Evolutionary conservation across 1,140 invertebrate genomes (phyloP).

Genomic region (Hirudo medicinalis): DNA sequence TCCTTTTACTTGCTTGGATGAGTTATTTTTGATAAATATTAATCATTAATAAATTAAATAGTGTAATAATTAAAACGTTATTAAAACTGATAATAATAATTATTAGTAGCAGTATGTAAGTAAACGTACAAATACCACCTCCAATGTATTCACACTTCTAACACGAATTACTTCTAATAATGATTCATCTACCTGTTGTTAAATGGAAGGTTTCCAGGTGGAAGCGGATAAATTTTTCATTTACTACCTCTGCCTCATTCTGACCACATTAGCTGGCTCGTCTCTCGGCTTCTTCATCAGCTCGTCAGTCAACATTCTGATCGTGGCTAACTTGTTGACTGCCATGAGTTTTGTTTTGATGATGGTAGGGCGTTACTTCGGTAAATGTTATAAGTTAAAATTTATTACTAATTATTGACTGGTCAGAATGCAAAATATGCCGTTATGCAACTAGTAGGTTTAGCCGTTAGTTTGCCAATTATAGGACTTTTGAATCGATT

Average conservation of each 20-base stretch:
- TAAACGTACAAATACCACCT: conserved; percentile 29
- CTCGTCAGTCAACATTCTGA: conserved; percentile 31
- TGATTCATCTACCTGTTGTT: conserved; percentile 35
- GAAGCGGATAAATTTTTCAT: conserved; percentile 33
- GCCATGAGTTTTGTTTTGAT: conserved; percentile 37
- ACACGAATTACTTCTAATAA: too few relatives aligned
- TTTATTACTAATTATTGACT: neutral
- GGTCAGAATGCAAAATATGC: neutral
- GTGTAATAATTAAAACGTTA: too few relatives aligned
- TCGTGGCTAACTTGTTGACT: conserved; percentile 35
- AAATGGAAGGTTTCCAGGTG: conserved; percentile 34
- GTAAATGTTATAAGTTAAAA: neutral
- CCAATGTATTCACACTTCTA: conserved; percentile 26
- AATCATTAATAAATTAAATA: too few relatives aligned
- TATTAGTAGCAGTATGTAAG: too few relatives aligned
- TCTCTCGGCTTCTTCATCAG: conserved; percentile 34
- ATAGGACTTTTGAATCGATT: too few relatives aligned
- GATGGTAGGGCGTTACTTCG: conserved; percentile 33
- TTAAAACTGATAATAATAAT: too few relatives aligned
- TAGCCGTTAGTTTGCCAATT: too few relatives aligned
- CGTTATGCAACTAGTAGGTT: neutral
- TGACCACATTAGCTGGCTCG: conserved; percentile 32
- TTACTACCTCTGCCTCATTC: conserved; percentile 31
- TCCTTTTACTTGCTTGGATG: conserved; percentile 23
- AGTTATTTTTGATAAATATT: conserved; percentile 10